Percentiles rank a stretch among this genome's conserved stretches.
Evolutionary conservation across 2,797 vertebrate genomes (phyloP).

Genomic region (Stomatorhinus walkeri): DNA sequence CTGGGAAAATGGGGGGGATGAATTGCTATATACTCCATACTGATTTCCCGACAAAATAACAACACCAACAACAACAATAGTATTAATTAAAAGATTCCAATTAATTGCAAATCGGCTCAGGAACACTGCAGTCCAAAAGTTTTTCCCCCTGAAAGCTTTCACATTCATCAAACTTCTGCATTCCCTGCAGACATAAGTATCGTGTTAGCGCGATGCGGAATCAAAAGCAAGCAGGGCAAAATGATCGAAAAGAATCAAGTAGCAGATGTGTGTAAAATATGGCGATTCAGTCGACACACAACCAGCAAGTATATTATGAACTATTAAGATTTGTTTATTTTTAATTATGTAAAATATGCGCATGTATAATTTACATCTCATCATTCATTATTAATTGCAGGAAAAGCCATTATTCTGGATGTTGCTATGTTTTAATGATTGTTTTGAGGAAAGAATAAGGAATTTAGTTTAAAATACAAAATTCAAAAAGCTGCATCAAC

Average conservation of each 20-base stretch:
- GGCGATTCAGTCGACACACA: neutral
- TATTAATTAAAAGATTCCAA: neutral
- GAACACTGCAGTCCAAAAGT: neutral
- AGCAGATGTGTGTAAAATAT: neutral
- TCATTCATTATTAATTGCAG: conserved; percentile 11
- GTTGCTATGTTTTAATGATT: neutral
- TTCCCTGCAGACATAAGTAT: neutral
- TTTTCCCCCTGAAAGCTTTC: neutral
- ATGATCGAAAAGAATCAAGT: neutral
- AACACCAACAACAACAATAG: neutral
- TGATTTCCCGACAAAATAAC: neutral
- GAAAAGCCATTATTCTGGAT: neutral
- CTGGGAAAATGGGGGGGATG: neutral
- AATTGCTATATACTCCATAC: neutral
- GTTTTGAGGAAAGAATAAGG: neutral
- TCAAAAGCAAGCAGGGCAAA: neutral
- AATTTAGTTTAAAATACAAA: neutral
- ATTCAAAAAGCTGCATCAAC: neutral
- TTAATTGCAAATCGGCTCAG: neutral
- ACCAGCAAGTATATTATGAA: neutral
- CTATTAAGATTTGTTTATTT: neutral
- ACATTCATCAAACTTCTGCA: neutral
- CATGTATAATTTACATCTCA: neutral
- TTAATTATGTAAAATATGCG: neutral
- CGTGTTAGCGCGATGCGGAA: neutral